Evolutionary conservation across 2,888 invertebrate genomes (phyloP).

Genomic region (Theretra japonica): DNA sequence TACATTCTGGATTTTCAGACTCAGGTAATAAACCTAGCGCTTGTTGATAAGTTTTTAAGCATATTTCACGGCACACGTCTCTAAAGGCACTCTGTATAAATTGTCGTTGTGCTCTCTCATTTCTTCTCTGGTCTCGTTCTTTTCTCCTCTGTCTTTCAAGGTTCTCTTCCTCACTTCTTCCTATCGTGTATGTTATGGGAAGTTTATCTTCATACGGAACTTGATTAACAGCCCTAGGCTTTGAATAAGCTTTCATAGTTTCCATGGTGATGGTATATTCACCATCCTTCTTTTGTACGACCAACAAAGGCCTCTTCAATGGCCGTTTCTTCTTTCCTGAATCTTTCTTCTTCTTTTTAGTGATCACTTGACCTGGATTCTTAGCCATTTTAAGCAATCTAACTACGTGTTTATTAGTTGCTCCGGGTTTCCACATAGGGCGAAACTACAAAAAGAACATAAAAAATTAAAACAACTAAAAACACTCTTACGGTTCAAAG

Average conservation of each 20-base stretch:
- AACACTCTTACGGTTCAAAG: background rate
- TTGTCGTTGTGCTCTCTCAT: constrained; percentile 70
- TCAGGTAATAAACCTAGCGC: constrained; percentile 71
- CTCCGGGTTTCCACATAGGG: constrained; percentile 76
- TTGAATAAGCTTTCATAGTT: constrained; percentile 70
- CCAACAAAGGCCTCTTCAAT: constrained; percentile 69
- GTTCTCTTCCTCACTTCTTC: constrained; percentile 77
- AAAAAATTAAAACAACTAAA: constrained; percentile 42
- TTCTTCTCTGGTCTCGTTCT: constrained; percentile 66
- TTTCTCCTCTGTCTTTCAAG: constrained; percentile 65
- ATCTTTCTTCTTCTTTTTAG: constrained; percentile 69
- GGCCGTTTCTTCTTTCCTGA: constrained; percentile 60
- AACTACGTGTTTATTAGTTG: constrained; percentile 71
- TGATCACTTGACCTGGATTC: constrained; percentile 63
- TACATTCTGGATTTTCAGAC: constrained; percentile 68
- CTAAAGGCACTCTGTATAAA: constrained; percentile 75
- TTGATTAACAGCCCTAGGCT: constrained; percentile 68
- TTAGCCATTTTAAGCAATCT: constrained; percentile 69
- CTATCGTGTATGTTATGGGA: constrained; percentile 69
- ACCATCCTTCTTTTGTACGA: constrained; percentile 74
- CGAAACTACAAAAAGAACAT: constrained; percentile 69
- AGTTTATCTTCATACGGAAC: constrained; percentile 77
- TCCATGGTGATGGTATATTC: constrained; percentile 78
- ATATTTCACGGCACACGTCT: constrained; percentile 77
- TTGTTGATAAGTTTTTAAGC: constrained; percentile 76